Percentiles rank a stretch among this genome's conserved stretches.
Evolutionary conservation across 2,797 vertebrate genomes (phyloP).

Genomic region (Lerista edwardsae): DNA sequence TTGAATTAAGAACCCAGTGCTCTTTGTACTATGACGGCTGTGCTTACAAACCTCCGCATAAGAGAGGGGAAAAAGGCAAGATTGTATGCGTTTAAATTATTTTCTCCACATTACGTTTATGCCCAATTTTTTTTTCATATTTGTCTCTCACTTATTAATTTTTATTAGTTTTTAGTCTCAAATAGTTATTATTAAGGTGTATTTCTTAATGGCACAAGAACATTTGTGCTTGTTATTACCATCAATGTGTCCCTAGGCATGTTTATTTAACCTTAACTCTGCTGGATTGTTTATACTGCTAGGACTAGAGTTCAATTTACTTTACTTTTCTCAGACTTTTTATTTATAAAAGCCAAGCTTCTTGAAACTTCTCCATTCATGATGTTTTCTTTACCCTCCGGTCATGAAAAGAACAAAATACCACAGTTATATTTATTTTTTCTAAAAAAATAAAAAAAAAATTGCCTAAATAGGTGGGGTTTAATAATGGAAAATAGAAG

Average conservation of each 20-base stretch:
- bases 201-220: slow-evolving; percentile 61
- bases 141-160: too few species aligned
- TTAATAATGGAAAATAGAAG: slow-evolving; percentile 81
- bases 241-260: slow-evolving; percentile 61
- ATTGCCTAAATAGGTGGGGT: slow-evolving; percentile 79
- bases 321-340: slow-evolving; percentile 74
- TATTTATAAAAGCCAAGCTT: slow-evolving; percentile 80
- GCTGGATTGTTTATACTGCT: slow-evolving; percentile 74
- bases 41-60: slow-evolving; percentile 48
- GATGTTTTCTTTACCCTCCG: slow-evolving; percentile 74
- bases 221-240: slow-evolving; percentile 72
- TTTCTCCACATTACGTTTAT: slow-evolving; percentile 52
- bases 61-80: slow-evolving; percentile 55
- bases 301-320: slow-evolving; percentile 76
- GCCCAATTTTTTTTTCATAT: slow-evolving; percentile 56
- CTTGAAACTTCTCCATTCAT: slow-evolving; percentile 72
- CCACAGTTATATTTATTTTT: slow-evolving; percentile 72
- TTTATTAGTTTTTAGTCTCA: too few species aligned
- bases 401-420: slow-evolving; percentile 76
- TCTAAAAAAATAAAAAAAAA: slow-evolving; percentile 76
- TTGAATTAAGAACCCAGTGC: slow-evolving; percentile 58
- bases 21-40: slow-evolving; percentile 29
- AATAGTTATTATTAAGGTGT: slow-evolving; percentile 56
- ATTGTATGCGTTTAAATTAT: slow-evolving; percentile 33
- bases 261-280: slow-evolving; percentile 78